These are phyloP conservation scores for Chloromyia formosa DNA, from an alignment of 2,888 invertebrate genomes.

Conservation along the genomic window DNA sequence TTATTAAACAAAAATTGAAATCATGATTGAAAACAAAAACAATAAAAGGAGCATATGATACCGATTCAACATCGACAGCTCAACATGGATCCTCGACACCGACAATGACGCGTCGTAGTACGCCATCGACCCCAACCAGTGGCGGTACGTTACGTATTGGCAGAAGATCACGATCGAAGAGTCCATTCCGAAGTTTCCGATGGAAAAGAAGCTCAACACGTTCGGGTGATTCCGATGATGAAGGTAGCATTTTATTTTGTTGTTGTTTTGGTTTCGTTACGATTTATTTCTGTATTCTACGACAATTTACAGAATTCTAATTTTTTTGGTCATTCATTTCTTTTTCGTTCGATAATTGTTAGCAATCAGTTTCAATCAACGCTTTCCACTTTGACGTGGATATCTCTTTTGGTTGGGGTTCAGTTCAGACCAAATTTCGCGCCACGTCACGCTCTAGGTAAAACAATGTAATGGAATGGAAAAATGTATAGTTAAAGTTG, in stretches of 20 bases:
- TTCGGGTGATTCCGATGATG: constrained; percentile 78
- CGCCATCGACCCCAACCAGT: constrained; percentile 56
- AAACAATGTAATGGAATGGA: no score
- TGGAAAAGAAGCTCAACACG: constrained; percentile 81
- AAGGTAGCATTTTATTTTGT: constrained; percentile 58
- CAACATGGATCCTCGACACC: constrained; percentile 40
- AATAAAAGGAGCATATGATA: constrained; percentile 41
- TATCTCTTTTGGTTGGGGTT: no score
- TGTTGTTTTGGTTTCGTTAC: constrained; percentile 18
- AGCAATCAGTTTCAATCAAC: neutral
- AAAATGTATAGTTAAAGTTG: no score
- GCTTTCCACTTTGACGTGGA: no score
- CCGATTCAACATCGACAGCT: constrained; percentile 44
- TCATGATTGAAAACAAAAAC: neutral
- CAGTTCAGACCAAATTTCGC: no score
- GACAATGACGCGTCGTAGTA: constrained; percentile 30
- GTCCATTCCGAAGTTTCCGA: constrained; percentile 92
- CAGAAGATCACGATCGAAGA: constrained; percentile 82
- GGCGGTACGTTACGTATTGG: constrained; percentile 63
- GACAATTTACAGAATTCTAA: no score
- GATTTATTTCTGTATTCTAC: constrained; percentile 14
- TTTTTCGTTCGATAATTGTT: no score
- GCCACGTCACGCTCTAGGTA: no score
- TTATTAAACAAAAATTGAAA: constrained; percentile 32
- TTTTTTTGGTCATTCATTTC: no score